Evolutionary conservation across 2,113 vertebrate genomes (phyloP), one percentile per base, ranked within the genome.

Genomic region (Melanostigma gelatinosum): DNA sequence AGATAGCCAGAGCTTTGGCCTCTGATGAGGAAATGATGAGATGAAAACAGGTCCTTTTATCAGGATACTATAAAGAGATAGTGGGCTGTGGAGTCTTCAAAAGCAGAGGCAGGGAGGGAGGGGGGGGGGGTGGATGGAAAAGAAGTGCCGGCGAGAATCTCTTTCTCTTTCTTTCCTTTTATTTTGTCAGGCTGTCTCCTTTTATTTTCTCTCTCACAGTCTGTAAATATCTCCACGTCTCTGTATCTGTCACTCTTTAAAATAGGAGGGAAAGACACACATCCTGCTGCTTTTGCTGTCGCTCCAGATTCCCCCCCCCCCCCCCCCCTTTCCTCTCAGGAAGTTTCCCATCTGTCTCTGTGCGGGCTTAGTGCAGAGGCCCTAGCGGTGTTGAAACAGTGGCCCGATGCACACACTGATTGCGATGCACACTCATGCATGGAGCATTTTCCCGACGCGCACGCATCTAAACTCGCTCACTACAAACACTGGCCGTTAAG

Each of bases 341-440:
- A 95, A 95, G 92, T 92, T 89, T 89, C 92, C 91, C 91, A 92
- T 94, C 92, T 94, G 93, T 93, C 90, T 94, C 93, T 93, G 91
- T 91, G 90, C 88, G 83, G 83, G 88, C 86, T 88, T 79, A 87
- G 91, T 85, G 89, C 77, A 93, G 91, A 92, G 88, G 89, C 90
- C 85, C 80, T 58, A 20, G 78, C 82, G 70, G 92, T 94, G 93
- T 94, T 94, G 90, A 94, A 94, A 94, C 93, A 90, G 90, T 82
- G 85, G 82, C 89, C 89, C 77, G 84, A 93, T 89, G 86, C 86
- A 77, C 85, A 87, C 87, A 84, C 88, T 92, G 90, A 92, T 92
- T 90, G 88, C 80, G 80, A 91, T 84, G 80, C 88, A 84, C 87
- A 80, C 82, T 88, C 88, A 83, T 84, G 87, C 88, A 87, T 86